phyloP scores from a whole-genome alignment of 35 echinoderm and acorn worm species.

The Strongylocentrotus purpuratus region DNA sequence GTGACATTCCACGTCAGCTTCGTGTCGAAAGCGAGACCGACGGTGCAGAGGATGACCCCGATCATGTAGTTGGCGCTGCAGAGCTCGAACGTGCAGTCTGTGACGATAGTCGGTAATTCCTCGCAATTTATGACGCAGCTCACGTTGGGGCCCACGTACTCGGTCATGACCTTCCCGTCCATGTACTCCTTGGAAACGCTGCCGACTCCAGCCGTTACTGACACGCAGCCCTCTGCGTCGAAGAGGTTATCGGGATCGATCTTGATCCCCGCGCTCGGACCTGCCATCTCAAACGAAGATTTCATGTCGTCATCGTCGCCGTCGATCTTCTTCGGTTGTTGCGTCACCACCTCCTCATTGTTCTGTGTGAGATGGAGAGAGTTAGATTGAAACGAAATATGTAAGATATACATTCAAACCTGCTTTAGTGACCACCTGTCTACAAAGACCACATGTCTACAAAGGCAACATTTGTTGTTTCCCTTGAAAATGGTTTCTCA shows the following conservation, averaged over 20 bases:
- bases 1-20: background rate
- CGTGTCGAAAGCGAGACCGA: background rate
- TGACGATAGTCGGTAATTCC: background rate
- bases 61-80: constrained; percentile 8
- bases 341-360: background rate
- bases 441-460: too few relatives aligned
- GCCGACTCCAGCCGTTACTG: background rate
- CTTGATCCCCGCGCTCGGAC: background rate
- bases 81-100: background rate
- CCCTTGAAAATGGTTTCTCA: too few relatives aligned
- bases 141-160: constrained; percentile 22
- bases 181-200: background rate
- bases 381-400: background rate
- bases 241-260: too few relatives aligned
- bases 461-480: too few relatives aligned
- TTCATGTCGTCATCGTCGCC: too few relatives aligned
- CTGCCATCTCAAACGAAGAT: too few relatives aligned
- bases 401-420: too few relatives aligned
- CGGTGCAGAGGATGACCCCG: background rate
- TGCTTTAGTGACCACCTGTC: too few relatives aligned
- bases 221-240: background rate
- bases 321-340: background rate
- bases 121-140: background rate
- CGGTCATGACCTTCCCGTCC: background rate
- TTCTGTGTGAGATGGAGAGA: background rate